Evolutionary conservation across 64 coral and sea anemone species (phyloP), one percentile per base, ranked within the genome.

Genomic region (Catalaphyllia jardinei): DNA sequence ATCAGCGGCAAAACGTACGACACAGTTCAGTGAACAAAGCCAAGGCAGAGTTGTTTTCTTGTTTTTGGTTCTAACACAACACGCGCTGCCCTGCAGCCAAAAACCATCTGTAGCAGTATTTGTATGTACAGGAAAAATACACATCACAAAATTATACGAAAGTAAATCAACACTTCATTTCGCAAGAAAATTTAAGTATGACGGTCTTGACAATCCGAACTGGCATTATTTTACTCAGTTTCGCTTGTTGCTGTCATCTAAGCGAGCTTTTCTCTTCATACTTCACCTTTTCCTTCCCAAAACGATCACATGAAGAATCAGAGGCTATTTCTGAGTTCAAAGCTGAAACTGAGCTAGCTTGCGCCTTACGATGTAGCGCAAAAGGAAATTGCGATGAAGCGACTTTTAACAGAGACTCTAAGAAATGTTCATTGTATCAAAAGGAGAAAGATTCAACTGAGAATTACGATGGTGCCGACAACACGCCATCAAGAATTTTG

Each of bases 381-480:
- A 38, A 39, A 38, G 31, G 16, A 31, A 39, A 38, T 38, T 76
- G 73, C 35, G 30, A 76, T 20, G 73, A 76, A 39, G 73, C 73
- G 73, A 76, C 73, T 8, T 20, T 42, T 46, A 17, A 46, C 31
- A 75, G 30, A 19, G 38, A 31, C 17, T 33, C 31, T 31, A 75
- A 75, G 35, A 75, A 75, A 75, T 75, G 73, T 14, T 75, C 38
- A 7, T 75, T 75, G 73, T 75, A 49, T 75, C 73, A 38, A 75
- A 75, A 38, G 73, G 73, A 20, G 0, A 75, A 75, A 35, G 12
- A 10, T 75, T 16, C 73, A 15, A 38, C 4, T 33, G 31, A 16
- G 14, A 8, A 4, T 38, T 6, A 75, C 73, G 31, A 3, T 15
- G 73, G 15, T 2, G 38, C 18, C 29, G 31, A 75, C 0, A 38